These are phyloP conservation scores for Mythimna loreyi DNA, from an alignment of 2,888 invertebrate species.

Conservation along the genomic window DNA sequence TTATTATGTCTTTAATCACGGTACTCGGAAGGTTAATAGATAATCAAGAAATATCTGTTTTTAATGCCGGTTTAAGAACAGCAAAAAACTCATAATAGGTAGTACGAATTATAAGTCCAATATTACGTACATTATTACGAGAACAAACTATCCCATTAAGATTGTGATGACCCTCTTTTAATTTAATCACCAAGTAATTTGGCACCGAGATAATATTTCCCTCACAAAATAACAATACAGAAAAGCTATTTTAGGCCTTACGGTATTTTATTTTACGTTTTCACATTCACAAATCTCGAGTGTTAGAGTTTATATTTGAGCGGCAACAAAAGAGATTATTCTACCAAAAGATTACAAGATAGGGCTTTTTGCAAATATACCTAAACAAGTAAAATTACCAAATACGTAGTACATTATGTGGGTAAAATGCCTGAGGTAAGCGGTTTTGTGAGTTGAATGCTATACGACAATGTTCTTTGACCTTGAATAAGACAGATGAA, in stretches of 20 bases:
- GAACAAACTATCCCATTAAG: constrained; percentile 49
- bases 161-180: constrained; percentile 49
- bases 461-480: constrained; percentile 28
- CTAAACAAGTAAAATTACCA: constrained; percentile 42
- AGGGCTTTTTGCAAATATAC: constrained; percentile 53
- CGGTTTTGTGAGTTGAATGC: constrained; percentile 41
- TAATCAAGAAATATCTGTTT: no score
- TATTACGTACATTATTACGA: constrained; percentile 12
- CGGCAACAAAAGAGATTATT: constrained; percentile 47
- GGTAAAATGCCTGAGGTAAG: constrained; percentile 42
- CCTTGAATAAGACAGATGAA: constrained; percentile 49
- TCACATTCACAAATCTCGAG: constrained; percentile 16
- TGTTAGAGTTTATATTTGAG: constrained; percentile 38
- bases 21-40: no score
- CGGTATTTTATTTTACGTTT: constrained; percentile 45
- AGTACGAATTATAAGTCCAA: neutral
- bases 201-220: constrained; percentile 49
- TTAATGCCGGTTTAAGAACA: neutral
- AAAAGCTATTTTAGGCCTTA: constrained; percentile 24
- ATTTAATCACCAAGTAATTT: constrained; percentile 54
- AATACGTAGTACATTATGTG: constrained; percentile 37
- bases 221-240: constrained; percentile 40
- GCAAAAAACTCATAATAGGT: neutral
- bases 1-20: no score
- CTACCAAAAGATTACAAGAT: constrained; percentile 46